Evolutionary conservation across 2,888 invertebrate genomes (phyloP).

Genomic region (Nephrocerus scutellatus): DNA sequence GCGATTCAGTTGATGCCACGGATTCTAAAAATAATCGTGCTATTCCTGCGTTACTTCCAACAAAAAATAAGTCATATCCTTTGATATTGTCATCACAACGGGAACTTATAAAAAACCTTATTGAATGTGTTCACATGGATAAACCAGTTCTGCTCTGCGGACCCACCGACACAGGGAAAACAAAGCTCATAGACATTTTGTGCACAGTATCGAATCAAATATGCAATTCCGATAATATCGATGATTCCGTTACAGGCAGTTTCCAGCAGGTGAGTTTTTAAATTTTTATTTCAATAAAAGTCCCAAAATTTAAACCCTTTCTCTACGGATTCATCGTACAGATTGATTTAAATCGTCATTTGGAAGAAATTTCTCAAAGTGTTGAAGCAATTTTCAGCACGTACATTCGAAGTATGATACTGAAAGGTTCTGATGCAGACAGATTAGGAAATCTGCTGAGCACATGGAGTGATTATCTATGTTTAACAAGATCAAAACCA

Average conservation of each 20-base stretch:
- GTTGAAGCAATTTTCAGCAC: slow-evolving; percentile 32
- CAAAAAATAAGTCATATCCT: slow-evolving; percentile 39
- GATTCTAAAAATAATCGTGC: slow-evolving; percentile 23
- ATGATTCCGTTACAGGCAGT: slow-evolving; percentile 62
- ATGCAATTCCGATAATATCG: slow-evolving; percentile 44
- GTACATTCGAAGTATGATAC: slow-evolving; percentile 29
- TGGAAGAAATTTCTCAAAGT: slow-evolving; percentile 57
- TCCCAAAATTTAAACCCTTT: not conserved
- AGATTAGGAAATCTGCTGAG: slow-evolving; percentile 26
- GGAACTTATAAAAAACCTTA: slow-evolving; percentile 66
- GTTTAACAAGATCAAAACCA: slow-evolving; percentile 25
- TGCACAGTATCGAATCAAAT: slow-evolving; percentile 41
- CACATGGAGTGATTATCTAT: slow-evolving; percentile 37
- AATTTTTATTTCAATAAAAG: not conserved
- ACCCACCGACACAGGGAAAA: slow-evolving; percentile 45
- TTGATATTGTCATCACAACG: slow-evolving; percentile 56
- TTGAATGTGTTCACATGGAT: slow-evolving; percentile 81
- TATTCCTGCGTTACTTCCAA: slow-evolving; percentile 29
- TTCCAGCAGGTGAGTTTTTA: slow-evolving; percentile 77
- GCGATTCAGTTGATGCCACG: slow-evolving; percentile 36
- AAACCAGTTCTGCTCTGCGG: slow-evolving; percentile 73
- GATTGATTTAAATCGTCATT: slow-evolving; percentile 51
- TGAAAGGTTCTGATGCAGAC: slow-evolving; percentile 14
- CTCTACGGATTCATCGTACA: slow-evolving; percentile 17
- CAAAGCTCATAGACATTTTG: slow-evolving; percentile 42